Percentiles rank a stretch among this genome's conserved stretches.
Evolutionary conservation across 2,113 vertebrate genomes (phyloP).

Genomic region (Microtus richardsoni): DNA sequence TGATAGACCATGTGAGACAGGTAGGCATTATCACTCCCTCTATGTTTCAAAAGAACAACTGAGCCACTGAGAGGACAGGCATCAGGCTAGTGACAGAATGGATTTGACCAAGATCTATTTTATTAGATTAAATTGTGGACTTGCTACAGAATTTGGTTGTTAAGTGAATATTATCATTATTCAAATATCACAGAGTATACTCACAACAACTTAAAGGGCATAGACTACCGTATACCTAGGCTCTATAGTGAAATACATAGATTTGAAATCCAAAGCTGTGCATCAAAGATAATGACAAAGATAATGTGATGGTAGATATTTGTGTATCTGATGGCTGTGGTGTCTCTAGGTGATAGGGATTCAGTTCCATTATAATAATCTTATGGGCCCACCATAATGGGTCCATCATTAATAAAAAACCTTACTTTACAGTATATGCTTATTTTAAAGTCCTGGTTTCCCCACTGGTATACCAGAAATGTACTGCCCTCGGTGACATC

Average conservation of each 20-base stretch:
- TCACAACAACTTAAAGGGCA: not conserved
- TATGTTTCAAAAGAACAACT: not conserved
- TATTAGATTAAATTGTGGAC: not conserved
- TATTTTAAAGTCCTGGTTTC: not conserved
- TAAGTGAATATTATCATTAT: not conserved
- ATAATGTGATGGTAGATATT: not conserved
- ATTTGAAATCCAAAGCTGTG: not conserved
- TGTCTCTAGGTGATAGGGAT: not conserved
- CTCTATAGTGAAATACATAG: not conserved
- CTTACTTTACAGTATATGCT: not conserved
- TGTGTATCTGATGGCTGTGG: not conserved
- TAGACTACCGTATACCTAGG: not conserved
- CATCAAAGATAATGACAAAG: not conserved
- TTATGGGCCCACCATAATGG: not conserved
- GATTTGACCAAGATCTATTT: slow-evolving; percentile 6
- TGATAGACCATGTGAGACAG: not conserved
- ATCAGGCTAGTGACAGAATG: not conserved
- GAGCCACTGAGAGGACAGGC: slow-evolving; percentile 4
- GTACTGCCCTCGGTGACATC: not conserved
- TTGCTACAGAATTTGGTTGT: not conserved
- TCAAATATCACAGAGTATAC: not conserved
- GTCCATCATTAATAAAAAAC: not conserved
- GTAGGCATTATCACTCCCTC: not conserved
- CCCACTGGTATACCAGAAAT: not conserved
- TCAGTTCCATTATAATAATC: not conserved